phyloP scores from a whole-genome alignment of 1,140 invertebrate species.

The Maconellicoccus hirsutus region DNA sequence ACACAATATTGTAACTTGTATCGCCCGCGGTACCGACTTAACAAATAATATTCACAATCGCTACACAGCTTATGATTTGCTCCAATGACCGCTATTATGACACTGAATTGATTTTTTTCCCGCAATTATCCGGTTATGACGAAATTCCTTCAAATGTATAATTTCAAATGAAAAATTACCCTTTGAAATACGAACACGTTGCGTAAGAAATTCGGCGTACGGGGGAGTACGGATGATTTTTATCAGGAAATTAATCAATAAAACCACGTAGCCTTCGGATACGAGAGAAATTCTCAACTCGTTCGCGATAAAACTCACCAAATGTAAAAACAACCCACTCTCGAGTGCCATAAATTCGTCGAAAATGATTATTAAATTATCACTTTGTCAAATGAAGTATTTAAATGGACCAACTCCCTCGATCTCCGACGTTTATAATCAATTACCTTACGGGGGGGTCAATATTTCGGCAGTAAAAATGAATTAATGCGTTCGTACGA shows the following conservation, averaged over 20 bases:
- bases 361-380: too few species aligned
- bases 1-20: conserved; percentile 17
- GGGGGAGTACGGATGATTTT: not conserved
- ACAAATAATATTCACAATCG: conserved; percentile 14
- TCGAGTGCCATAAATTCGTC: too few species aligned
- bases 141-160: not conserved
- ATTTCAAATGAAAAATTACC: not conserved
- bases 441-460: too few species aligned
- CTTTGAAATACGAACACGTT: not conserved
- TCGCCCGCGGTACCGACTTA: conserved; percentile 1
- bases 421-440: too few species aligned
- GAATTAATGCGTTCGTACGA: too few species aligned
- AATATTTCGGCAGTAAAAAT: too few species aligned
- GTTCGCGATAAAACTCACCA: too few species aligned
- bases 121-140: conserved; percentile 3
- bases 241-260: not conserved
- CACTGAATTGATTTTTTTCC: not conserved
- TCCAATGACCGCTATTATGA: conserved; percentile 7
- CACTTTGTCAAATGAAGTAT: too few species aligned
- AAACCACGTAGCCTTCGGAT: too few species aligned
- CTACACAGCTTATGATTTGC: not conserved
- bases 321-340: too few species aligned
- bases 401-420: too few species aligned
- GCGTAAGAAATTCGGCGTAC: not conserved
- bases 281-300: too few species aligned